Evolutionary conservation across 1,140 invertebrate genomes (phyloP), one percentile per base, ranked within the genome.

Genomic region (Ephestia elutella): DNA sequence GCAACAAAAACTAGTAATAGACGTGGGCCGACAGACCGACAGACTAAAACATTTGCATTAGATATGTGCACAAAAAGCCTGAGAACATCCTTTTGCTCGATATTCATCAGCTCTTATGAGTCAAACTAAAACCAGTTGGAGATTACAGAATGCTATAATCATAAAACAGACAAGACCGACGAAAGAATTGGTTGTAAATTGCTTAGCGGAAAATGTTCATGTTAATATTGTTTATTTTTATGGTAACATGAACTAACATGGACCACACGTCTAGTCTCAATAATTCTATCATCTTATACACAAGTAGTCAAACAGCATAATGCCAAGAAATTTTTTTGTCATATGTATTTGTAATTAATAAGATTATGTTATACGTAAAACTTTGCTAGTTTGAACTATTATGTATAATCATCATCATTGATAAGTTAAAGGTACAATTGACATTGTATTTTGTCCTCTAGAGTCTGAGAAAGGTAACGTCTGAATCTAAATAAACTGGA

Each of bases 121-220:
- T 70, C 67, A 70, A 72, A 66, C 60, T 61, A 63, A 65, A 78
- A 65, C 71, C 63, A 66, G 67, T 72, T 65, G 7, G 20, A 53
- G 38, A 35, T 44, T 15, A 44, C 4, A 44, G 1, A 44, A 4
- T 15, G 38, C 38, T 15, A 44, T 44, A 44, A 44, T 44, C 38
- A 17, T 44, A 44, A 44, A 44, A 15, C n/a, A 15, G n/a, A 44
- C n/a, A 8, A 44, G 38, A 44, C 15, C 38, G 38, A 10, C 38
- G 32, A 44, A 44, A 44, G 38, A 5, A 44, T 44, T 44, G 38
- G n/a, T 10, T 44, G 38, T 44, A 44, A 38, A 44, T 44, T 15
- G n/a, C 38, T 17, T 15, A 15, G 38, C 38, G 38, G 10, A 44
- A 17, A 44, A 17, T 44, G 15, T 3, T 44, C 32, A 35, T 35